Conservation (phyloP, 2,113 vertebrate genomes). For the Caracal caracal region DNA sequence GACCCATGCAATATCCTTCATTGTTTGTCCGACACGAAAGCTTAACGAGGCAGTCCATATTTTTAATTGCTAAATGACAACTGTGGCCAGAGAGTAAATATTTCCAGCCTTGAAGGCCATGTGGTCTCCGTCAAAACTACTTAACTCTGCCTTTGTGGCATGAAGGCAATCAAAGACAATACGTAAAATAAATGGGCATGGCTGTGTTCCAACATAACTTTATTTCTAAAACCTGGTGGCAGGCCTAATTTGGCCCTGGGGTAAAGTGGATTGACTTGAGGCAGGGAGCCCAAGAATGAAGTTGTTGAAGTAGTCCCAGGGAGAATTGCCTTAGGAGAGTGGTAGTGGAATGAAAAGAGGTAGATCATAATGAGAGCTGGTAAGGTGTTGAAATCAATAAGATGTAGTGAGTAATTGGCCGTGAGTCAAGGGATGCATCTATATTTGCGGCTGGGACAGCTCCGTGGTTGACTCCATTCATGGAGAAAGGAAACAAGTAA, state of each 20-base stretch:
- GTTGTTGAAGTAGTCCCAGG: neutral
- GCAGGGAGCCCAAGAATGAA: neutral
- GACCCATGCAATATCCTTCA: neutral
- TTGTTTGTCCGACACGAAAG: conserved; percentile 40
- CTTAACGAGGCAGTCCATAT: neutral
- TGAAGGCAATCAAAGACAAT: neutral
- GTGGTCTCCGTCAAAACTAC: neutral
- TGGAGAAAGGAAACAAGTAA: neutral
- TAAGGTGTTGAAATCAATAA: neutral
- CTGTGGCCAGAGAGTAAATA: neutral
- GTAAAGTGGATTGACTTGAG: neutral
- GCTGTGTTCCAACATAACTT: neutral
- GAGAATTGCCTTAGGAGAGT: neutral
- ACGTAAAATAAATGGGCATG: neutral
- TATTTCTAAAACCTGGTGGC: neutral
- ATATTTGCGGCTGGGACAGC: neutral
- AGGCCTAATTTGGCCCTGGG: neutral
- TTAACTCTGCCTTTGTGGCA: neutral
- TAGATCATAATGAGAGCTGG: neutral
- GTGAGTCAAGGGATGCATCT: neutral
- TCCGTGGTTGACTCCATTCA: neutral
- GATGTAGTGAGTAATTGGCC: neutral
- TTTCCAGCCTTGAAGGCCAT: neutral
- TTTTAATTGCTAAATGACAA: conserved; percentile 11
- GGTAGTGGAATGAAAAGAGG: neutral